Conservation (phyloP, 2,888 invertebrate genomes). For the Lasius platythorax region DNA sequence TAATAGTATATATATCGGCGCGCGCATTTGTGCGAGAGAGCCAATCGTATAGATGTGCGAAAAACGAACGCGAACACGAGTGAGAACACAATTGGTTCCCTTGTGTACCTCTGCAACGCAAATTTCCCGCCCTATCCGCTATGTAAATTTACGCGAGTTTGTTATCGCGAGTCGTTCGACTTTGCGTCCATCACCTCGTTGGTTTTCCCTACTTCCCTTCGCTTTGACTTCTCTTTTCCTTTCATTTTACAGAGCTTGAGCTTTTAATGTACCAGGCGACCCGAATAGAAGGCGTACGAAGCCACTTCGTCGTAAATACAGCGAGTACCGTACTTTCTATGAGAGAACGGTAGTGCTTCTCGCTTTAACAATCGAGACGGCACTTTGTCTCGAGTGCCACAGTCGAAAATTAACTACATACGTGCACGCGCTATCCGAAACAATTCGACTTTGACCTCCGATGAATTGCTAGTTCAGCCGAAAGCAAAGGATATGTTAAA, state of each 20-base stretch:
- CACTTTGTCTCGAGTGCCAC: constrained; percentile 44
- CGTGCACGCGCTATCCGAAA: constrained; percentile 30
- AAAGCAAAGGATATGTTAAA: neutral
- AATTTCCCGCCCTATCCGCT: constrained; percentile 30
- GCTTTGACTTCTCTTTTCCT: constrained; percentile 38
- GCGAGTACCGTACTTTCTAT: constrained; percentile 36
- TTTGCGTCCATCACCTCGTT: constrained; percentile 31
- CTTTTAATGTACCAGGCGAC: constrained; percentile 53
- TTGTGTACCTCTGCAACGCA: neutral
- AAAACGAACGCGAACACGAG: neutral
- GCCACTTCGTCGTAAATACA: constrained; percentile 50
- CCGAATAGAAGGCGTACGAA: constrained; percentile 42
- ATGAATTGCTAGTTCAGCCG: constrained; percentile 16
- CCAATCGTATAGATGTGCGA: neutral
- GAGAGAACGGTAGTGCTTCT: constrained; percentile 39
- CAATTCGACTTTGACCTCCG: constrained; percentile 34
- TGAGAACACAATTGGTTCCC: constrained; percentile 2
- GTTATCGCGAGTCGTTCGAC: constrained; percentile 43
- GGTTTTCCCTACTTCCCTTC: constrained; percentile 38
- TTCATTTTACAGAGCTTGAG: constrained; percentile 38
- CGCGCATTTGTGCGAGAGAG: no score
- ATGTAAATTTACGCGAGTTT: constrained; percentile 49
- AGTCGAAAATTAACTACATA: constrained; percentile 34
- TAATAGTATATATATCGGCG: neutral
- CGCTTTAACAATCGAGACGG: constrained; percentile 45